Conservation (phyloP, 2,797 vertebrate species). For the Chaunax sp. region DNA sequence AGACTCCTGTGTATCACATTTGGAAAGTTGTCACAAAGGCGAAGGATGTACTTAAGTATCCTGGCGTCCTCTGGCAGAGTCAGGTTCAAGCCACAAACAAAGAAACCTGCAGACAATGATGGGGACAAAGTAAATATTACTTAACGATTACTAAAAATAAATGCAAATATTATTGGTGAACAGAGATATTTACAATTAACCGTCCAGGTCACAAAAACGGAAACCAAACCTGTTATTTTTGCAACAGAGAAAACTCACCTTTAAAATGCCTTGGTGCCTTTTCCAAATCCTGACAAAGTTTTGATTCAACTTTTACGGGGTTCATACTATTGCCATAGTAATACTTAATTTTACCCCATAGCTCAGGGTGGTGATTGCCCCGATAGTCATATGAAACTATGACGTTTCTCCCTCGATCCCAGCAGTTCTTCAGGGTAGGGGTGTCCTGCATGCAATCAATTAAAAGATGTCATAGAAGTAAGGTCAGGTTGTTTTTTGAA, state of each 20-base stretch:
- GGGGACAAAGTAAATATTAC: no score
- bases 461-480: neutral
- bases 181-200: neutral
- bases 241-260: constrained; percentile 31
- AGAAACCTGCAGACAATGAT: constrained; percentile 54
- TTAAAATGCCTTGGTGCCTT: neutral
- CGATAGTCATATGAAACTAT: constrained; percentile 66
- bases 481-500: neutral
- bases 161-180: no score
- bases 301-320: constrained; percentile 13
- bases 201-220: neutral
- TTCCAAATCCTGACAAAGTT: constrained; percentile 33
- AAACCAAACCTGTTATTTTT: neutral
- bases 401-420: constrained; percentile 55
- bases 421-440: constrained; percentile 58
- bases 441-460: constrained; percentile 16
- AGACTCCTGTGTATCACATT: constrained; percentile 42
- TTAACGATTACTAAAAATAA: no score
- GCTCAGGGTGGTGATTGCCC: neutral
- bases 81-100: constrained; percentile 71
- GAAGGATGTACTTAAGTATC: constrained; percentile 53
- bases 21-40: constrained; percentile 33
- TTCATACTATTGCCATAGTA: constrained; percentile 63
- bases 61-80: constrained; percentile 46
- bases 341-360: constrained; percentile 60